Evolutionary conservation across 2,797 vertebrate species (phyloP), one percentile per base, ranked within the genome.

Genomic region (Molossus alvarezi): DNA sequence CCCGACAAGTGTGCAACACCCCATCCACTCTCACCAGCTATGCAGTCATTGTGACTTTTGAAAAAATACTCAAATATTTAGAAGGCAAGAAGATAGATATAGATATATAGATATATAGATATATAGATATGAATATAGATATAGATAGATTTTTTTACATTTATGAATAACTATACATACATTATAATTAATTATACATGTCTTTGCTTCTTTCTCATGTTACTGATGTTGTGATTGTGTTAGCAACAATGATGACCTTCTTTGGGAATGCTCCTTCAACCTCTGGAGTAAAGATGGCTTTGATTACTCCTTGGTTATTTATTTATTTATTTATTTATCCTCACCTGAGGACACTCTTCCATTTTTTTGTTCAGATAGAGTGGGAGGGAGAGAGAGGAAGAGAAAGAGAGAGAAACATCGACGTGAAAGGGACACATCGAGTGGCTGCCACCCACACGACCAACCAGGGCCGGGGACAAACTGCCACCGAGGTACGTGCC

Each of bases 201-300:
- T 12, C 8, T 37, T 25, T 51, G 41, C 3, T 79, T 88, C 65
- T 81, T 37, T 80, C 29, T 88, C 25, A 58, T 41, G 15, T 41
- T 58, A 58, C 67, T 84, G 9, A 55, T 85, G 1, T 5, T 72
- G 6, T 69, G 25, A 57, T 67, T 73, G 33, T 67, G 33, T 89
- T 27, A 67, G 9, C 23, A 45, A 33, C 80, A 71, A 71, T 9
- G 58, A 77, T 5, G 8, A 51, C 15, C 9, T 29, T 84, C 23
- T 93, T 51, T 76, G 81, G 10, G 21, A 86, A 79, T 23, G 23
- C 57, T 96, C 83, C 48, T 62, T 69, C 91, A 92, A 21, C 15
- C 60, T 75, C 14, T 7, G 76, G 9, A 60, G 71, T 86, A 77
- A 67, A 58, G 33, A 93, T 83, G 9, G 12, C 62, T 87, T 72